Evolutionary conservation across 2,888 invertebrate species (phyloP).

Genomic region (Hypena proboscidalis): DNA sequence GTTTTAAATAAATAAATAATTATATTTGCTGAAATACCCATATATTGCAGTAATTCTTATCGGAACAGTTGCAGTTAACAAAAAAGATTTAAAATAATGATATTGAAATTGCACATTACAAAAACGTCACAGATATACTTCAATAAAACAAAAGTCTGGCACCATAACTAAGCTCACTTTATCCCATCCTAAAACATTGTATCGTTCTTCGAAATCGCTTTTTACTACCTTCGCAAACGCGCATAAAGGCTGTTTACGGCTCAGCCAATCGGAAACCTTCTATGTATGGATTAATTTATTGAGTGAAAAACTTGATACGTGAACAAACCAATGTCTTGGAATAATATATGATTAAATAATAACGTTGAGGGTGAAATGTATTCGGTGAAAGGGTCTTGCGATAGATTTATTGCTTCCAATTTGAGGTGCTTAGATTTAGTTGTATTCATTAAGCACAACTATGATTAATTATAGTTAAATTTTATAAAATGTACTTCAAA

Average conservation of each 20-base stretch:
- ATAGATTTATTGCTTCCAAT: not conserved
- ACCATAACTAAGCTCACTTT: too few relatives aligned
- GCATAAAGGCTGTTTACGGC: conserved; percentile 26
- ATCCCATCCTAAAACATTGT: conserved; percentile 1
- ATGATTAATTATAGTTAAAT: too few relatives aligned
- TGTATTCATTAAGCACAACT: too few relatives aligned
- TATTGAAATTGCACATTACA: too few relatives aligned
- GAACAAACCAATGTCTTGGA: conserved; percentile 27
- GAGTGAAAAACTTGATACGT: conserved; percentile 33
- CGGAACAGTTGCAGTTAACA: too few relatives aligned
- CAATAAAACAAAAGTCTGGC: too few relatives aligned
- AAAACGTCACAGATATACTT: too few relatives aligned
- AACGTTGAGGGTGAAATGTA: conserved; percentile 3
- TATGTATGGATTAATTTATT: conserved; percentile 44
- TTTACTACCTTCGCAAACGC: conserved; percentile 33
- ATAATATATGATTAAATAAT: conserved; percentile 29
- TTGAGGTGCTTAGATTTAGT: not conserved
- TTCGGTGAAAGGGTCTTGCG: not conserved
- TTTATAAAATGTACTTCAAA: too few relatives aligned
- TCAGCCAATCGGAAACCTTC: conserved; percentile 32
- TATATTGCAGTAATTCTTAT: too few relatives aligned
- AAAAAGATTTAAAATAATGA: too few relatives aligned
- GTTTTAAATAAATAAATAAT: too few relatives aligned
- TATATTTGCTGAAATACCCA: too few relatives aligned
- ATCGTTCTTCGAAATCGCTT: conserved; percentile 32